Evolutionary conservation across 2,113 vertebrate genomes (phyloP), one percentile per base, ranked within the genome.

Genomic region (Syrmaticus mikado): DNA sequence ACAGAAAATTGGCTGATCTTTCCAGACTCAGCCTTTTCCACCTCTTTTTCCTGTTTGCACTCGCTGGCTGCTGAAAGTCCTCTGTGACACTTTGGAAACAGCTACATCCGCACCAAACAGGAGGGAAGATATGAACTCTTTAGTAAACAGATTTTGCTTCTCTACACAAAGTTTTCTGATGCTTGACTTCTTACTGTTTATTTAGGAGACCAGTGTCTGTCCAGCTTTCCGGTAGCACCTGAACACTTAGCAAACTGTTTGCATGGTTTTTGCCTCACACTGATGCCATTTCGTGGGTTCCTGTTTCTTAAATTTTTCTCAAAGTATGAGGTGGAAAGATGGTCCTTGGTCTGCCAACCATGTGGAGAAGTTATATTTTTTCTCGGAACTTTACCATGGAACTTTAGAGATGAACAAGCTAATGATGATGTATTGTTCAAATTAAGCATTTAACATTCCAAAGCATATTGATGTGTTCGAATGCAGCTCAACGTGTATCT

Each of bases 361-460:
- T 66, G 45, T 62, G 83, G 36, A 82, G 40, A 95, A 94, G 90
- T 78, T 46, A 53, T 70, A 28, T 66, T 85, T 90, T 87, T 81
- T 50, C 48, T 91, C 92, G 6, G 41, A 41, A 41, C 41, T 41
- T 41, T 41, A 41, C 41, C 41, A 16, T 80, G 34, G 80, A 91
- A 82, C 34, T 82, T 80, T 60, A 93, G 93, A 92, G 89, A 90
- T 94, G 62, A 67, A 61, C 28, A 40, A 71, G 43, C 68, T 95
- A 93, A 87, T 57, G 82, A 91, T 85, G 91, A 94, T 94, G 41
- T 2, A 90, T 80, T 71, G 79, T 85, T 25, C 60, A 95, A 92
- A 95, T 92, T 85, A 93, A 83, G 87, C 82, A 80, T 89, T 96
- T 93, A 94, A 94, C 79, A 91, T 89, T 91, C 75, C 72, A 93